Evolutionary conservation across 2,888 invertebrate species (phyloP).

Genomic region (Himalopsyche tibetana): DNA sequence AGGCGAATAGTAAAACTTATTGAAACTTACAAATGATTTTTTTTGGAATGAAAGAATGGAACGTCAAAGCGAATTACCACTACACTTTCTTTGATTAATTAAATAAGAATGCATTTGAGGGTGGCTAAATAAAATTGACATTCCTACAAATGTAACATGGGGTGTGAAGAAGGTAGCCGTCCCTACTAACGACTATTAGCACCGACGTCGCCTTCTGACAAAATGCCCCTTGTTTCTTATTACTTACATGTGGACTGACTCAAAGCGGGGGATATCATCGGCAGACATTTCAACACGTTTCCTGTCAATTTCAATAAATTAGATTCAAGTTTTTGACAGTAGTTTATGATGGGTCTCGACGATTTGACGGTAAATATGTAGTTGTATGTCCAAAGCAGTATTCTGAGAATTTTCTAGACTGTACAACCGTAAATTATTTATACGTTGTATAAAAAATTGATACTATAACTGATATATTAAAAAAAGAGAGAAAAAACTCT

Average conservation of each 20-base stretch:
- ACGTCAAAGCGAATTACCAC: background rate
- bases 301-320: slow-evolving; percentile 44
- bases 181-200: slow-evolving; percentile 49
- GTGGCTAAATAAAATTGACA: slow-evolving; percentile 45
- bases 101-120: background rate
- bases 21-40: background rate
- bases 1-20: too few species aligned
- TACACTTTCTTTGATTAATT: slow-evolving; percentile 46
- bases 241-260: slow-evolving; percentile 33
- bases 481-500: too few species aligned
- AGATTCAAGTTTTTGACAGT: background rate
- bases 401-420: too few species aligned
- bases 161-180: slow-evolving; percentile 39
- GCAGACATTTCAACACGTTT: slow-evolving; percentile 37
- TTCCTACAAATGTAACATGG: slow-evolving; percentile 31
- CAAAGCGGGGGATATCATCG: background rate
- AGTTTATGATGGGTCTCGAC: background rate
- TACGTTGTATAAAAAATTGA: too few species aligned
- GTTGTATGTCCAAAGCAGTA: background rate
- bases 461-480: too few species aligned
- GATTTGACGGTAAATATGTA: background rate
- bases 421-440: too few species aligned
- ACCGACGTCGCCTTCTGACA: slow-evolving; percentile 39
- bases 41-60: background rate
- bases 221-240: slow-evolving; percentile 33